Base-by-base conservation (phyloP, 2,113 vertebrate species). In the Lophius piscatorius region DNA sequence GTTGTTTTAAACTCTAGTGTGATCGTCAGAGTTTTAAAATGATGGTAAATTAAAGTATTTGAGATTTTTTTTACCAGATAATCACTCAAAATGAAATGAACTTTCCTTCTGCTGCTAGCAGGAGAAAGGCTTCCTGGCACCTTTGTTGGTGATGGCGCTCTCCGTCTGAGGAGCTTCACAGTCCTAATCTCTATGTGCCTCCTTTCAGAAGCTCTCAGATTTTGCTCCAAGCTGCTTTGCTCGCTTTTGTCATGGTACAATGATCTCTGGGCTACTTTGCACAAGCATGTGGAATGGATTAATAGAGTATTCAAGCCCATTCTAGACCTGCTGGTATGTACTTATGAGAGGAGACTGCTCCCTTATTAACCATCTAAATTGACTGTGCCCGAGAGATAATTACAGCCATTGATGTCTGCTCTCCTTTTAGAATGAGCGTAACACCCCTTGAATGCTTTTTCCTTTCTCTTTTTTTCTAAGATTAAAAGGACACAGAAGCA, bases 141-240 rank as follows among this genome's bases (percentile, higher is more conserved):
- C 57, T 70, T 36, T 66, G 58, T 76, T 49, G 63, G 60, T 47
- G 44, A 36, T 18, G 21, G 55, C 61, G 35, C 42, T 59, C 12
- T 75, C 33, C 70, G 58, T 69, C 75, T 9, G 73, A 44, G 73
- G 70, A 67, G 56, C 60, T 70, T 58, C 65, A 69, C 63, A 56
- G 57, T 74, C 54, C 41, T 79, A 80, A 87, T 84, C 76, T 40
- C 40, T 64, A 13, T 63, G 41, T 48, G 60, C 64, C 61, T 71
- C 60, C 61, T 58, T 74, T 76, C 66, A 60, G 33, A 76, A 66
- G 74, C 56, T 69, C 63, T 62, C 60, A 60, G 64, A 78, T 73
- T 80, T 50, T 45, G 61, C 64, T 72, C 63, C 58, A 77, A 70
- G 58, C 56, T 38, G 68, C 55, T 74, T 60, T 49, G 2, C 36